phyloP scores from a whole-genome alignment of 2,113 vertebrate genomes.

The western clawed frog (Xenopus tropicalis) region DNA sequence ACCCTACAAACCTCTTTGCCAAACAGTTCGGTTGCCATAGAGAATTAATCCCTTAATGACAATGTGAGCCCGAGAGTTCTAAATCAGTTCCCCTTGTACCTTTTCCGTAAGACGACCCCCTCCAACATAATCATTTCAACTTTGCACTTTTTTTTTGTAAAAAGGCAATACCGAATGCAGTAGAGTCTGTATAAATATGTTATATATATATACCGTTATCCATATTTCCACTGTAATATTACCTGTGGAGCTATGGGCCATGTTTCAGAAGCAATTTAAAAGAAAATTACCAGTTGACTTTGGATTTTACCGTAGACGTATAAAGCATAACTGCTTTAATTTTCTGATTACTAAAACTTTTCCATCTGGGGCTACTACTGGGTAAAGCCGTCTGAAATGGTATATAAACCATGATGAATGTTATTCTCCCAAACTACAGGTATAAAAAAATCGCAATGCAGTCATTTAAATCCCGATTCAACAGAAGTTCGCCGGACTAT shows the following conservation, averaged over 20 bases:
- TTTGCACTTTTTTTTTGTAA: background rate
- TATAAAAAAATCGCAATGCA: conserved; percentile 1
- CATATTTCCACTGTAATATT: background rate
- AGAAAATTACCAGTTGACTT: conserved; percentile 32
- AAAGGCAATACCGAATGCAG: too few species aligned
- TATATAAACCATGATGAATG: conserved; percentile 60
- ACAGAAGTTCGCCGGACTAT: background rate
- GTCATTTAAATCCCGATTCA: conserved; percentile 29
- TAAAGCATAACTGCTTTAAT: conserved; percentile 38
- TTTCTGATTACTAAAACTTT: conserved; percentile 70
- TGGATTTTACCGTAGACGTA: conserved; percentile 21
- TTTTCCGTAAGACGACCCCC: background rate
- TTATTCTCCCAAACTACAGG: conserved; percentile 39
- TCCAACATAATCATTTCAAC: background rate
- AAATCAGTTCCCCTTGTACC: background rate
- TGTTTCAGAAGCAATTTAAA: conserved; percentile 17
- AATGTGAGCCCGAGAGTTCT: background rate
- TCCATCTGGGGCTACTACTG: conserved; percentile 72
- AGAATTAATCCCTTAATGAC: conserved; percentile 10
- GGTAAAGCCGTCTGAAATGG: conserved; percentile 69
- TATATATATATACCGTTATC: too few species aligned
- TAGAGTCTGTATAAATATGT: too few species aligned
- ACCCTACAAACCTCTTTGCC: conserved; percentile 1
- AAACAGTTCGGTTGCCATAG: conserved; percentile 5
- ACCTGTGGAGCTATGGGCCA: conserved; percentile 6